Evolutionary conservation across 2,113 vertebrate genomes (phyloP), one percentile per base, ranked within the genome.

Genomic region (Zosterops pallidus): DNA sequence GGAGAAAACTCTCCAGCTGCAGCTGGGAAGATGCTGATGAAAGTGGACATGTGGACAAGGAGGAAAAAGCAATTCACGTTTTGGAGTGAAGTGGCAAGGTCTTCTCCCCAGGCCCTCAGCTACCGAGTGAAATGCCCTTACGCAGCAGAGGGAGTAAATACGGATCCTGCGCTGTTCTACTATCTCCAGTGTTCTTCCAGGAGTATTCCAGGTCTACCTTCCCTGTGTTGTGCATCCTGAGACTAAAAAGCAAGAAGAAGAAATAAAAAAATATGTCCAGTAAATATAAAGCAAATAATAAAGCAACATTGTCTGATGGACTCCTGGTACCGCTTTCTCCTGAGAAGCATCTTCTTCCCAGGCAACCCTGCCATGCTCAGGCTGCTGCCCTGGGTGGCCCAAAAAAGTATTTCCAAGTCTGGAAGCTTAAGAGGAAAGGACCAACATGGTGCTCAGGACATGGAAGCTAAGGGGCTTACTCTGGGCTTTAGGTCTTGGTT

Each of bases 181-280:
- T 35, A 35, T 35, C 35, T 35, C 35, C 35, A 35, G 92, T n/a
- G 5, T 89, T 79, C 63, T 94, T 57, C 98, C 99, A 99, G 80
- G 37, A 97, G 95, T 98, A 99, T 37, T 99, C 97, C 92, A 99
- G 83, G 50, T 94, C 93, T 55, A 99, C 97, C 2, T 24, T 71
- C 35, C 99, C 98, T 5, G 91, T 94, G 84, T 99, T 99, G 41
- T 50, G 60, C 46, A 99, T 67, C 2, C 52, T 86, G 75, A 98
- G 75, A 92, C 98, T 98, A 87, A 44, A 83, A 78, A 87, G 28
- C 12, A 67, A 55, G 8, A 4, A 65, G 33, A 24, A 49, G 14
- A 12, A 55, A 67, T 12, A n/a, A n/a, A 74, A n/a, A 67, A 76
- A 62, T 35, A 53, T 0, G 50, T 6, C 35, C 21, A n/a, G n/a